Evolutionary conservation across 2,797 vertebrate species (phyloP).

Genomic region (Aulostomus chinensis): DNA sequence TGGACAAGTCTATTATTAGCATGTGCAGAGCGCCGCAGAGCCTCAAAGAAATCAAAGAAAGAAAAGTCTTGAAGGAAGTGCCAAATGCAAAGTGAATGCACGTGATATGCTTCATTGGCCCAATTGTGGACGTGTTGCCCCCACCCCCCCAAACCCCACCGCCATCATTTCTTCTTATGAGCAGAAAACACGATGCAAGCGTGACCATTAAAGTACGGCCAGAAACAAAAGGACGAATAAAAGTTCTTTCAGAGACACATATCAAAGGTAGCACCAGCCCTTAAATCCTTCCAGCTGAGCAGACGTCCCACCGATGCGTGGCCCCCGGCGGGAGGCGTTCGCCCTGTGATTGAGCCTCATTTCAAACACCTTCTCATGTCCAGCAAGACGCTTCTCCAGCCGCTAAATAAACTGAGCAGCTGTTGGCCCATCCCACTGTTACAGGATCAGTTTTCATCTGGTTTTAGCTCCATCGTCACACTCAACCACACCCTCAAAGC

Average conservation of each 20-base stretch:
- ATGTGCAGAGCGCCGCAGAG: constrained; percentile 67
- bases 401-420: no score
- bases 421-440: no score
- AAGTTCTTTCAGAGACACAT: constrained; percentile 40
- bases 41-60: constrained; percentile 77
- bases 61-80: constrained; percentile 75
- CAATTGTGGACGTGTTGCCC: constrained; percentile 72
- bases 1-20: constrained; percentile 84
- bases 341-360: constrained; percentile 27
- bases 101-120: constrained; percentile 75
- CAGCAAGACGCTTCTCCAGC: no score
- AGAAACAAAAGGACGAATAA: constrained; percentile 17
- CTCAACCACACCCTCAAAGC: no score
- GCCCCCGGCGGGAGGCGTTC: constrained; percentile 8
- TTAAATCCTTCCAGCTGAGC: constrained; percentile 36
- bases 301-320: constrained; percentile 32
- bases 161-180: constrained; percentile 7
- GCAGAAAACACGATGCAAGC: constrained; percentile 46
- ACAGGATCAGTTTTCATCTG: no score
- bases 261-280: constrained; percentile 43
- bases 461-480: no score
- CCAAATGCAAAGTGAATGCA: constrained; percentile 73
- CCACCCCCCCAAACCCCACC: constrained; percentile 19
- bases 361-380: constrained; percentile 31
- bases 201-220: no score